These are phyloP conservation scores for Cenopis cana DNA, from an alignment of 2,888 invertebrate species.

Conservation along the genomic window DNA sequence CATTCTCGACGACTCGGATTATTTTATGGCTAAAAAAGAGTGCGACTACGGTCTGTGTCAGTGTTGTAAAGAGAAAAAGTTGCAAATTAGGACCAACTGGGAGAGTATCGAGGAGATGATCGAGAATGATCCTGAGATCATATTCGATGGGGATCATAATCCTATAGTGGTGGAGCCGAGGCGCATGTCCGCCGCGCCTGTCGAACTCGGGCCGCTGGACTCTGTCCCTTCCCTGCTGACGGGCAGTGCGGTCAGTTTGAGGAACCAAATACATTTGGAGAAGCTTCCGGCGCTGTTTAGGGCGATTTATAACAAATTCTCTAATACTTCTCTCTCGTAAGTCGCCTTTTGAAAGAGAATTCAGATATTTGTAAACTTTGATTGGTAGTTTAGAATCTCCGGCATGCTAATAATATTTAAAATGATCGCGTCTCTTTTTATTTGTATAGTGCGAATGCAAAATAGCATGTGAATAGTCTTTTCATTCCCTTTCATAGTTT, in stretches of 20 bases:
- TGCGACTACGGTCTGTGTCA: conserved; percentile 77
- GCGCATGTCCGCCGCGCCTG: conserved; percentile 48
- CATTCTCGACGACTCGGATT: conserved; percentile 74
- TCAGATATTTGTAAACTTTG: neutral
- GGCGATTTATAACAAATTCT: conserved; percentile 63
- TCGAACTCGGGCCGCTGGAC: conserved; percentile 47
- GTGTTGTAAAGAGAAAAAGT: conserved; percentile 67
- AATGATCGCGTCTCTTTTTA: neutral
- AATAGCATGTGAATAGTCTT: neutral
- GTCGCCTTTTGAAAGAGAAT: neutral
- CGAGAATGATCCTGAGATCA: conserved; percentile 80
- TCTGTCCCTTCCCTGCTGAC: conserved; percentile 45
- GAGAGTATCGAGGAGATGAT: conserved; percentile 76
- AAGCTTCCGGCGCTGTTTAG: conserved; percentile 65
- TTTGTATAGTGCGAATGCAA: neutral
- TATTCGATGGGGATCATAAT: conserved; percentile 76
- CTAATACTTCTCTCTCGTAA: conserved; percentile 57
- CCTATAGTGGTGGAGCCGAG: conserved; percentile 70
- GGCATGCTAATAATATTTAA: neutral
- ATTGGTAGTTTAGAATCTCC: neutral
- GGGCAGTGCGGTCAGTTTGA: conserved; percentile 54
- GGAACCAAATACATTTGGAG: conserved; percentile 59
- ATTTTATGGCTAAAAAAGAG: conserved; percentile 74
- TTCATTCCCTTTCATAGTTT: neutral
- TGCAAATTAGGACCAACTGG: conserved; percentile 71